Base-by-base conservation (phyloP, 2,797 vertebrate genomes). In the Furcifer pardalis region DNA sequence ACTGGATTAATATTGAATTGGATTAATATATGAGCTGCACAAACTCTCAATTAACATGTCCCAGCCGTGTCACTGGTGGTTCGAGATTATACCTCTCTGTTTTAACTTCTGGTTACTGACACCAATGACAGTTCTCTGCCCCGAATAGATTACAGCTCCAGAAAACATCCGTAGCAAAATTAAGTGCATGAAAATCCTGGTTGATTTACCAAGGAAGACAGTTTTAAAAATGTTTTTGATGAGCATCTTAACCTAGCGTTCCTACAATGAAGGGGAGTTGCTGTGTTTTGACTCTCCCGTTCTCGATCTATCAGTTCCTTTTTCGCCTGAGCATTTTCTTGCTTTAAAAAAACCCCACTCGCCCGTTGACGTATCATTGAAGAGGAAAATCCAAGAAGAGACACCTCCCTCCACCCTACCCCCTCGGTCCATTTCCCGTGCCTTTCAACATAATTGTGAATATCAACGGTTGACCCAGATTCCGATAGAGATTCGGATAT, bases 191-290 rank as follows among this genome's bases (percentile, higher is more conserved):
- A n/a, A 63, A 42, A 63, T 42, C 27, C 37, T 32, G 13, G 5
- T 25, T n/a, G 25, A 56, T 4, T 44, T 71, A 15, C 19, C 13
- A 19, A 65, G n/a, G n/a, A 44, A 56, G 52, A 17, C 49, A 56
- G 21, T 15, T 15, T 56, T 8, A 12, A 4, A 49, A 49, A 56
- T 17, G 19, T 77, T n/a, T n/a, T n/a, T n/a, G 25, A 37, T 8
- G 12, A 25, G 56, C 32, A 42, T 42, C 56, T 35, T 30, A 13
- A 5, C 76, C 56, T 92, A 80, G 88, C 86, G 66, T 79, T 84
- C 21, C 75, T 1, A 0, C 3, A 52, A 84, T 65, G 76, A 32
- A 13, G 10, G 62, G 44, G 63, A 65, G 30, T 65, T 65, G 9
- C 5, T 15, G 32, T 32, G 32, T 25, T 74, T n/a, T 19, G 46